Conservation (phyloP, 2,113 vertebrate genomes). For the Micromys minutus region DNA sequence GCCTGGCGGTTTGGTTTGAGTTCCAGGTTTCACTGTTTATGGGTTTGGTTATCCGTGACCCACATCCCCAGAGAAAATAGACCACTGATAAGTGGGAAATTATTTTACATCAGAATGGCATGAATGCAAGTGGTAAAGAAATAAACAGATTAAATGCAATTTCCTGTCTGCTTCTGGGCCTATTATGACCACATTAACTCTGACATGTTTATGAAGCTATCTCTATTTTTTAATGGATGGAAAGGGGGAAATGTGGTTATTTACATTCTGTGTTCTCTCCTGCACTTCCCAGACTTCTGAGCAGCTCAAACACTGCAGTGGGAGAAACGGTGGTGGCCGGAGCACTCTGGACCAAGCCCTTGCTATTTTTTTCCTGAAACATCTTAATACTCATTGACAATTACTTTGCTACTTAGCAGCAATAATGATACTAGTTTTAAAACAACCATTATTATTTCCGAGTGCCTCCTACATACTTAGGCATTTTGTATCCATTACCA, state of each 20-base stretch:
- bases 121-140: not conserved
- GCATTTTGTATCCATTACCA: conserved; percentile 49
- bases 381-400: not conserved
- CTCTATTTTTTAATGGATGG: not conserved
- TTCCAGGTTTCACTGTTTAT: not conserved
- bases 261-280: not conserved
- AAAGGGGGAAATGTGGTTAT: not conserved
- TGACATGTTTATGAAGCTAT: conserved; percentile 8
- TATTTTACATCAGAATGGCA: not conserved
- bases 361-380: conserved; percentile 11
- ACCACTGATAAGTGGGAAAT: not conserved
- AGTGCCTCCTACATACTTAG: not conserved
- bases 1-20: conserved; percentile 23
- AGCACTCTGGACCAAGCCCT: not conserved
- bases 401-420: conserved; percentile 18
- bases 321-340: too few relatives aligned
- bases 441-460: not conserved
- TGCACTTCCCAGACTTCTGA: not conserved
- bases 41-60: conserved; percentile 11
- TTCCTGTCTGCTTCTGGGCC: not conserved
- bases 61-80: not conserved
- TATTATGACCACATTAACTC: not conserved
- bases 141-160: conserved; percentile 33
- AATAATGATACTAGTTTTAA: conserved; percentile 22
- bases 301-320: not conserved